These are phyloP conservation scores for Sus scrofa DNA, from an alignment of 2,113 vertebrate genomes.

Conservation along the genomic window T2T-Sscrofa CM000812.6:160139001-160139500, in stretches of 20 bases:
- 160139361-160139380: not conserved
- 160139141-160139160: not conserved
- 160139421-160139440: too few species aligned
- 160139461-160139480: not conserved
- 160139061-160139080: not conserved
- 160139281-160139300: fast-evolving
- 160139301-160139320: not conserved
- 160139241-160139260: fast-evolving
- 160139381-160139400: fast-evolving
- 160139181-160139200: fast-evolving
- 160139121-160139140: too few species aligned
- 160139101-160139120: fast-evolving
- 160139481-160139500: not conserved
- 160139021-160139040: not conserved
- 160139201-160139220: fast-evolving
- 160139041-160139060: not conserved
- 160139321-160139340: fast-evolving
- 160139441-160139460: fast-evolving
- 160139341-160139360: fast-evolving
- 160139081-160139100: too few species aligned
- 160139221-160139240: fast-evolving
- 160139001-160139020: not conserved
- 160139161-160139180: fast-evolving
- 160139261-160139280: fast-evolving
- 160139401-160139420: fast-evolving